Conservation (phyloP, 2,888 invertebrate genomes). For the Endomychus coccineus region DNA sequence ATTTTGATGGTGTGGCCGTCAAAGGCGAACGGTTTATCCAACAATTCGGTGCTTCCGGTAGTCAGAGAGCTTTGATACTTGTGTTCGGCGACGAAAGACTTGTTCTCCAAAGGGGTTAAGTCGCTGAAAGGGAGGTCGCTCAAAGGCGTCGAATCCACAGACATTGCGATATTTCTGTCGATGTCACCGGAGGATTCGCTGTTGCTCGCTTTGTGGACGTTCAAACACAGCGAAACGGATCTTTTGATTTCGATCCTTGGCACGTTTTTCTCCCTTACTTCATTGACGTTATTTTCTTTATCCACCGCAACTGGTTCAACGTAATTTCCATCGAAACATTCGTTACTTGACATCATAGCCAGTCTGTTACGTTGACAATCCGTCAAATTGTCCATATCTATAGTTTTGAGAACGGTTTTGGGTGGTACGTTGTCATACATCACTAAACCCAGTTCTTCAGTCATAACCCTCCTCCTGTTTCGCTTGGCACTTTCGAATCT, state of each 20-base stretch:
- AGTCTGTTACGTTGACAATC: constrained; percentile 55
- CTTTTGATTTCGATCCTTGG: constrained; percentile 25
- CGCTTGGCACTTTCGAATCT: too few relatives aligned
- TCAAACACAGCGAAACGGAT: constrained; percentile 18
- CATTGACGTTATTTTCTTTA: constrained; percentile 5
- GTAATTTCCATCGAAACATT: constrained; percentile 7
- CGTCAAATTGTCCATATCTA: constrained; percentile 46
- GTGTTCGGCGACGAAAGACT: constrained; percentile 19
- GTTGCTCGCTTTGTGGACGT: constrained; percentile 3
- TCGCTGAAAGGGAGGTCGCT: constrained; percentile 30
- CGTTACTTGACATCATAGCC: constrained; percentile 49
- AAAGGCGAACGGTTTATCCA: constrained; percentile 45
- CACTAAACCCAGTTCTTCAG: neutral
- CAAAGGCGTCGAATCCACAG: constrained; percentile 39
- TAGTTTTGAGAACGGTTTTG: too few relatives aligned
- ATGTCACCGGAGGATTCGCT: constrained; percentile 5
- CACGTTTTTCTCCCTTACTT: constrained; percentile 18
- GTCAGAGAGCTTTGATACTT: constrained; percentile 25
- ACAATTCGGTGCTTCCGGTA: constrained; percentile 44
- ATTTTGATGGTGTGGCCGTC: too few relatives aligned
- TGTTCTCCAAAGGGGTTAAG: too few relatives aligned
- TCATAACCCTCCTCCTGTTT: too few relatives aligned
- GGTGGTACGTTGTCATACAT: too few relatives aligned
- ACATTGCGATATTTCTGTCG: constrained; percentile 33
- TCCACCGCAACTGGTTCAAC: constrained; percentile 6